A percentile compares a stretch with the other conserved stretches of the same genome.
phyloP scores from a whole-genome alignment of 1,140 invertebrate genomes.

The Drosophila dunni region DNA sequence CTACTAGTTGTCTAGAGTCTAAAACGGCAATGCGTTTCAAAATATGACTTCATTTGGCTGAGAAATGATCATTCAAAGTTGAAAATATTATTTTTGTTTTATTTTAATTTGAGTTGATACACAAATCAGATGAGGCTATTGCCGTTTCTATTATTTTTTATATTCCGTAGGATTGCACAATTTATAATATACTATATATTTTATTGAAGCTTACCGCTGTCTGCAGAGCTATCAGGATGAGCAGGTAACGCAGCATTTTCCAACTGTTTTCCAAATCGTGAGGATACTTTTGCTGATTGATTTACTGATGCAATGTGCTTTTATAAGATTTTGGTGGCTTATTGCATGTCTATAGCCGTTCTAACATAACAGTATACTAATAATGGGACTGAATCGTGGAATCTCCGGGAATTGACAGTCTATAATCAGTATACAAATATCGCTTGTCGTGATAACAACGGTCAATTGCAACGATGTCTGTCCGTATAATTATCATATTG shows the following conservation, averaged over 20 bases:
- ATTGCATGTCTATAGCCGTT: not conserved
- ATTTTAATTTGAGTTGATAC: too few species aligned
- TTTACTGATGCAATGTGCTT: not conserved
- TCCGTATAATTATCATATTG: slow-evolving; percentile 20
- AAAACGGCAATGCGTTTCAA: too few species aligned
- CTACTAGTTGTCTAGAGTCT: too few species aligned
- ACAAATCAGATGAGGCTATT: too few species aligned
- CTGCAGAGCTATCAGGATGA: slow-evolving; percentile 30
- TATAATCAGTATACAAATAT: slow-evolving; percentile 54
- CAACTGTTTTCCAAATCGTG: not conserved
- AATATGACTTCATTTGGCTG: too few species aligned
- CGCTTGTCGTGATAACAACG: slow-evolving; percentile 58
- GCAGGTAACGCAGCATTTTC: slow-evolving; percentile 42
- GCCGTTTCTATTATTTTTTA: too few species aligned
- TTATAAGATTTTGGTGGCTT: slow-evolving; percentile 29
- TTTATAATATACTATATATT: too few species aligned
- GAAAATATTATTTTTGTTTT: too few species aligned
- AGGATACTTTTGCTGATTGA: slow-evolving; percentile 12
- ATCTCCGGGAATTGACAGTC: slow-evolving; percentile 12
- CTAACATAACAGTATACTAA: not conserved
- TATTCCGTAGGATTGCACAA: too few species aligned
- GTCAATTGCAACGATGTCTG: slow-evolving; percentile 26
- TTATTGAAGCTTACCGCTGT: slow-evolving; percentile 53
- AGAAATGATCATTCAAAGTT: too few species aligned
- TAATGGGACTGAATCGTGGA: slow-evolving; percentile 12